Evolutionary conservation across 2,888 invertebrate genomes (phyloP), one percentile per base, ranked within the genome.

Genomic region (Antitype chi): DNA sequence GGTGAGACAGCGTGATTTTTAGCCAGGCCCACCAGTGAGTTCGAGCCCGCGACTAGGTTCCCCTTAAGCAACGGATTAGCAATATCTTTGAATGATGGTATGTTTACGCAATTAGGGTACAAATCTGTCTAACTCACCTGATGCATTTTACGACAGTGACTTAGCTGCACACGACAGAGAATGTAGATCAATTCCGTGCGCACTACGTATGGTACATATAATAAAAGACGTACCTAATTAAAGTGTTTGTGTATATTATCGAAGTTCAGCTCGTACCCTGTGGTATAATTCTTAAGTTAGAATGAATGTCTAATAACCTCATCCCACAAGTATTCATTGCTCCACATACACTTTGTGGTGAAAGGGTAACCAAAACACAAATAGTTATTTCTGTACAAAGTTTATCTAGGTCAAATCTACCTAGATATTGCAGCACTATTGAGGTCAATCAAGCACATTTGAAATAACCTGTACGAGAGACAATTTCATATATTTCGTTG

Each of bases 401-500:
- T 32, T 53, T 47, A 76, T 69, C 47, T 76, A 64, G 76, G 76
- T 57, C 57, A 76, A 60, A 70, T 57, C 32, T 47, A 62, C 60
- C 49, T 70, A 32, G 52, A 43, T 68, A 74, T 80, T 47, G 70
- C 62, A 69, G 53, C 53, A 47, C 23, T 62, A 75, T 57, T 70
- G 25, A 70, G 70, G 55, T 62, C 63, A 52, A 11, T 47, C 11
- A 38, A 67, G 13, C 9, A 23, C 8, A 69, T 55, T 69, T 77
- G 7, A 11, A 53, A 53, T 17, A 25, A n/a, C 23, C 28, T 52
- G 9, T 25, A 23, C 20, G 2, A 20, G 28, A 72, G 13, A 49
- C 15, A 59, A 38, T 15, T 64, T 53, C 32, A n/a, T 43, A 32
- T 43, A 47, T 47, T 47, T 47, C 43, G 43, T 32, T 62, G 13